phyloP scores from a whole-genome alignment of 1,140 invertebrate genomes.

The Globodera rostochiensis region DNA sequence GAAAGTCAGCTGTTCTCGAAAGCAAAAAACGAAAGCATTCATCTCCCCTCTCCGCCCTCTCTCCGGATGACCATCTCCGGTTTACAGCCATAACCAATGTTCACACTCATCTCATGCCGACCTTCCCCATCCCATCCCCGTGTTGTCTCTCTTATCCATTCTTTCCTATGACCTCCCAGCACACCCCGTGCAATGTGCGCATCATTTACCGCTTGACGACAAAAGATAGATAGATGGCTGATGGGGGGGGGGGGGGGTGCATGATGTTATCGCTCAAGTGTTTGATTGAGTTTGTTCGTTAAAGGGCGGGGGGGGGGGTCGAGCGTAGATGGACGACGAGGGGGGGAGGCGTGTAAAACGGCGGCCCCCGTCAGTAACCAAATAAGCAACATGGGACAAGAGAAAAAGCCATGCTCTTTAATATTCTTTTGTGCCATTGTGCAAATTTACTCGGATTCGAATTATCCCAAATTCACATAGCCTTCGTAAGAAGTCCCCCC shows the following conservation, averaged over 20 bases:
- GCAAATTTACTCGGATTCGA: too few species aligned
- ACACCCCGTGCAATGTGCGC: neutral
- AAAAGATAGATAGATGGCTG: neutral
- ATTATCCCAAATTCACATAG: too few species aligned
- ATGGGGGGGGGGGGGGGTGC: neutral
- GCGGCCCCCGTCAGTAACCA: neutral
- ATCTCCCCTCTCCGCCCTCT: neutral
- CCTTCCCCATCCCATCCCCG: neutral
- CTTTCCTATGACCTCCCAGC: neutral
- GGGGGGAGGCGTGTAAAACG: neutral
- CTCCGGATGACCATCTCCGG: neutral
- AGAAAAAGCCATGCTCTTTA: neutral
- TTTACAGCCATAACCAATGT: neutral
- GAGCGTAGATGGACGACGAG: neutral
- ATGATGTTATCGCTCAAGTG: constrained; percentile 8
- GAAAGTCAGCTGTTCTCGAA: neutral
- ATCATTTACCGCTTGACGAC: constrained; percentile 21
- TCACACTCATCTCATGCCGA: neutral
- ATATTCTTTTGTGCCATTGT: too few species aligned
- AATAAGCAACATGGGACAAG: neutral
- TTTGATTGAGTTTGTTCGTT: constrained; percentile 12
- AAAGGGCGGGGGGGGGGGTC: neutral
- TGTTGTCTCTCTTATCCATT: neutral
- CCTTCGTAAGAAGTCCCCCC: neutral
- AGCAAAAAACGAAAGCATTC: neutral